Conservation (phyloP, 1,140 invertebrate species). For the Tribolium madens region DNA sequence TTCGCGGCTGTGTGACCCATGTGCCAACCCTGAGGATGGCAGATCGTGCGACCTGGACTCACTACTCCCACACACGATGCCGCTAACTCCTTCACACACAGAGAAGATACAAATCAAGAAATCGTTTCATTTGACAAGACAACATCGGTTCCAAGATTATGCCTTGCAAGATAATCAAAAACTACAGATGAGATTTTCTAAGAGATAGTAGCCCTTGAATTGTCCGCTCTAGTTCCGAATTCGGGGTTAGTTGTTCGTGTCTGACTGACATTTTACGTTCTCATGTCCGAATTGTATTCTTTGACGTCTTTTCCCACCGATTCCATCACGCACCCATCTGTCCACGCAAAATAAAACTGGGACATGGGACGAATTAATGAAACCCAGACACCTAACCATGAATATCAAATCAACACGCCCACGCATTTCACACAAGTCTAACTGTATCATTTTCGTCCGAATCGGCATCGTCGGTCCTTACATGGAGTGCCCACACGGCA, state of each 20-base stretch:
- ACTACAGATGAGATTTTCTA: no score
- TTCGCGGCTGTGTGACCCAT: not conserved
- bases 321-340: not conserved
- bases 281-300: not conserved
- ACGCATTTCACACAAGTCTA: conserved; percentile 1
- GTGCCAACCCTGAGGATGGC: no score
- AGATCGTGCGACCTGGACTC: not conserved
- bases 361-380: conserved; percentile 1
- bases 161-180: not conserved
- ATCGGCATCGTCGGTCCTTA: not conserved
- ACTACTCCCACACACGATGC: conserved; percentile 14
- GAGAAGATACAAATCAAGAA: not conserved
- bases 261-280: no score
- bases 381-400: not conserved
- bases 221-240: not conserved
- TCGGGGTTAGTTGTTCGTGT: not conserved
- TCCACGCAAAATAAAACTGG: not conserved
- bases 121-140: not conserved
- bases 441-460: not conserved
- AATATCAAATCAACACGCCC: not conserved
- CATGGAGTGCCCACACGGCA: not conserved
- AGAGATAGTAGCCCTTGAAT: no score
- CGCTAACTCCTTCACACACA: conserved; percentile 4
- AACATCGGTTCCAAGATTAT: not conserved
- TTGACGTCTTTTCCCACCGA: not conserved